These are phyloP conservation scores for Drosophila pseudotalamancana DNA, from an alignment of 2,888 invertebrate genomes.

Conservation along the genomic window DNA sequence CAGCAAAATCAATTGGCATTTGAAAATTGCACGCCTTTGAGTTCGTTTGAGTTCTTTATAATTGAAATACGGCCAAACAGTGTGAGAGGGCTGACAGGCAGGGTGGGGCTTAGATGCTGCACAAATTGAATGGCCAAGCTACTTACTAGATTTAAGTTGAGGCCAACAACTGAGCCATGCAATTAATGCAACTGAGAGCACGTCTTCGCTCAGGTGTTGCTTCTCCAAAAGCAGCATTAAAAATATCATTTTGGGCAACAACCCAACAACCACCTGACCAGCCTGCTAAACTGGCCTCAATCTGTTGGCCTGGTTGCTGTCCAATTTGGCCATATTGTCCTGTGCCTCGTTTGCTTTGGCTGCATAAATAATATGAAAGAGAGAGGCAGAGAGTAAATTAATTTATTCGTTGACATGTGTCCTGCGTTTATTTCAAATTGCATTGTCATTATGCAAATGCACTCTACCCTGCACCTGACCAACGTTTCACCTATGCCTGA, in stretches of 20 bases:
- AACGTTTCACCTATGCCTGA: not conserved
- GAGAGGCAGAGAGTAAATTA: constrained; percentile 79
- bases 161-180: constrained; percentile 48
- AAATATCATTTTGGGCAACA: too few relatives aligned
- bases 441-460: constrained; percentile 78
- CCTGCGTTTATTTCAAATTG: constrained; percentile 74
- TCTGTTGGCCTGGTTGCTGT: constrained; percentile 6
- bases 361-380: constrained; percentile 74
- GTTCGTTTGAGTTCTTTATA: constrained; percentile 68
- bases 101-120: not conserved
- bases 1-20: constrained; percentile 76
- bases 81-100: too few relatives aligned
- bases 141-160: constrained; percentile 36
- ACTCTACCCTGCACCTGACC: constrained; percentile 34
- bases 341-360: constrained; percentile 28
- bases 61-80: constrained; percentile 62
- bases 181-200: constrained; percentile 65
- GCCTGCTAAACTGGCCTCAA: constrained; percentile 18
- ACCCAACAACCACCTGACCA: too few relatives aligned
- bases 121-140: constrained; percentile 25
- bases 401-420: constrained; percentile 84
- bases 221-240: constrained; percentile 33
- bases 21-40: constrained; percentile 75
- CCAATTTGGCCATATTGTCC: constrained; percentile 14
- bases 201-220: constrained; percentile 16